Conservation (phyloP, 2,113 vertebrate genomes). For the Numida meleagris region DNA sequence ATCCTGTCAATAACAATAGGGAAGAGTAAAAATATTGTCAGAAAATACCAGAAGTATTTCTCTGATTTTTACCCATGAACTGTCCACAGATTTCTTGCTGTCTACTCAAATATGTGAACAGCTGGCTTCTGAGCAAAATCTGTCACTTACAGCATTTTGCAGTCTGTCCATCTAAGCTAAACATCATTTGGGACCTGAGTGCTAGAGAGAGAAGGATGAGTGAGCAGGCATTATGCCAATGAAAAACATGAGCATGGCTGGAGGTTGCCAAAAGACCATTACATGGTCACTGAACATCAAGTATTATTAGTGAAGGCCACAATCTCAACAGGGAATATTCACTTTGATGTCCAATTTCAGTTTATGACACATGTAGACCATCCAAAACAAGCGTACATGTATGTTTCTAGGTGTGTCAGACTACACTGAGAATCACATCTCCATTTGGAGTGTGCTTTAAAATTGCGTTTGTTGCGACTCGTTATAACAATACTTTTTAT, state of each 20-base stretch:
- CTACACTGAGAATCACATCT: neutral
- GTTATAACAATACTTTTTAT: neutral
- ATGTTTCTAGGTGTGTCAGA: neutral
- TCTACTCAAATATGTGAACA: slow-evolving; percentile 44
- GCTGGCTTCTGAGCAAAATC: slow-evolving; percentile 41
- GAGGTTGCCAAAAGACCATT: neutral
- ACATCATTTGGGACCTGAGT: neutral
- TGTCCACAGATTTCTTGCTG: slow-evolving; percentile 35
- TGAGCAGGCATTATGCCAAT: neutral
- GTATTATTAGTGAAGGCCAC: neutral
- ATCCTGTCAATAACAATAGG: slow-evolving; percentile 45
- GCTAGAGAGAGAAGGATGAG: neutral
- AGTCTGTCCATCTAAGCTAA: slow-evolving; percentile 4
- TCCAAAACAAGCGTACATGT: accelerated
- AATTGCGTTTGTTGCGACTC: neutral
- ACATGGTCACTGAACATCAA: neutral
- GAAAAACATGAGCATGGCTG: neutral
- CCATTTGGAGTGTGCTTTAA: neutral
- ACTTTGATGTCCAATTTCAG: neutral
- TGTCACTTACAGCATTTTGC: slow-evolving; percentile 31
- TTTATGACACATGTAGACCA: neutral
- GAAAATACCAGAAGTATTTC: slow-evolving; percentile 19
- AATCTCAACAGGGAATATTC: neutral
- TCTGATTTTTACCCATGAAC: slow-evolving; percentile 40
- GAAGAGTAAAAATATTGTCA: slow-evolving; percentile 59